Base-by-base conservation (phyloP, 2,113 vertebrate species). In the Salvator merianae region DNA sequence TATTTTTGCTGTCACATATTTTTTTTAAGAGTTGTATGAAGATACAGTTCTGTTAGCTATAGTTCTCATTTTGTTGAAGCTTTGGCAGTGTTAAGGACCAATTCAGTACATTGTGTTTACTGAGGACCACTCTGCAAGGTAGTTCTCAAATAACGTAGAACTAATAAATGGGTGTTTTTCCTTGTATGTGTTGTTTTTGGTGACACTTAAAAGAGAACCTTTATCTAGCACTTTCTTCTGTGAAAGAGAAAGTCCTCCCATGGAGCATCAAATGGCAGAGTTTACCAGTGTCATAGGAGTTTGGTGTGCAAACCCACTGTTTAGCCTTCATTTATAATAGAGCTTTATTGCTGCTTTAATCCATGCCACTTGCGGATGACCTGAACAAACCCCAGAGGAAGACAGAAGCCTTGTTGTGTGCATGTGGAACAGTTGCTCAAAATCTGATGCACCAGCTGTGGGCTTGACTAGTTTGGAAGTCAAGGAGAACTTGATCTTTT, bases 331-430 rank as follows among this genome's bases (percentile, higher is more conserved):
- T 84, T 79, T 73, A 84, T 94, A 93, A 91, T 77, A 90, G 92
- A 91, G 85, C 77, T 90, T 91, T 81, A 68, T 94, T 85, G 82
- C 88, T 87, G 76, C 87, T 90, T 94, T 95, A 96, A 97, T 96
- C 97, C 94, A 18, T 1, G 72, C 94, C 96, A 95, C 94, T 94
- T 94, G 93, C 77, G 65, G 74, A 88, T 95, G 94, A 96, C 95
- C 94, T 79, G 72, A 93, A 79, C 90, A 95, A 97, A 96, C 94
- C 91, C 91, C 93, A 93, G 76, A 90, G 95, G 89, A 94, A 90
- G 93, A 98, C 97, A 98, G 97, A 96, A 94, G 91, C 40, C 82
- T 94, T 91, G 94, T 97, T 99, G 97, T 99, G 94, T 96, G 88
- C 91, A 91, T 81, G 63, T 4, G 5, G 89, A 96, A 93, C 98